Evolutionary conservation across 2,797 vertebrate species (phyloP).

Genomic region (Gallinago stenura): DNA sequence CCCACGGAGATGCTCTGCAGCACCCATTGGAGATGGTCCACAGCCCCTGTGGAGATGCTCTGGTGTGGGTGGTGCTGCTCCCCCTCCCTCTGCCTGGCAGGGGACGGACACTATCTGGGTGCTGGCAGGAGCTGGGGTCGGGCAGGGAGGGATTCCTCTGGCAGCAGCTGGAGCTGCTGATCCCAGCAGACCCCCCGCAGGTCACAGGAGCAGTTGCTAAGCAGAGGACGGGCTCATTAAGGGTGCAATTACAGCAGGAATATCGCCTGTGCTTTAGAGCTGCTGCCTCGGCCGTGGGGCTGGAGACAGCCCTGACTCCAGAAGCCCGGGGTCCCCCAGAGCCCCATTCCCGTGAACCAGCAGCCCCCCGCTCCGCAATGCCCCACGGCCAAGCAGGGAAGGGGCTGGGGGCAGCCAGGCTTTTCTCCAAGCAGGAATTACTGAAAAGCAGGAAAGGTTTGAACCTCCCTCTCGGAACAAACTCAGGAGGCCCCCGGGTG

Average conservation of each 20-base stretch:
- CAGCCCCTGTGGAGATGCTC: background rate
- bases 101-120: rapidly evolving
- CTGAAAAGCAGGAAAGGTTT: background rate
- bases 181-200: background rate
- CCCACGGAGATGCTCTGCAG: too few species aligned
- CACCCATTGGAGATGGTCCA: too few species aligned
- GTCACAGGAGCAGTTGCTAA: background rate
- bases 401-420: background rate
- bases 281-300: background rate
- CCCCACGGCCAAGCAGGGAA: background rate
- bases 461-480: background rate
- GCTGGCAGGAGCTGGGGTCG: background rate
- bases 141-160: background rate
- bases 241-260: background rate
- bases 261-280: background rate
- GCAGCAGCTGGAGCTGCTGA: background rate
- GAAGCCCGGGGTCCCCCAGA: rapidly evolving
- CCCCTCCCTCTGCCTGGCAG: rapidly evolving
- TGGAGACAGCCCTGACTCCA: background rate
- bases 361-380: too few species aligned
- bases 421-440: background rate
- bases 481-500: background rate
- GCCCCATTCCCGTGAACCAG: rapidly evolving
- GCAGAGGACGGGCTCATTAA: background rate
- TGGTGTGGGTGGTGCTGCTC: background rate